Base-by-base conservation (phyloP, 2,797 vertebrate species). In the Amblyopsis hoosieri region DNA sequence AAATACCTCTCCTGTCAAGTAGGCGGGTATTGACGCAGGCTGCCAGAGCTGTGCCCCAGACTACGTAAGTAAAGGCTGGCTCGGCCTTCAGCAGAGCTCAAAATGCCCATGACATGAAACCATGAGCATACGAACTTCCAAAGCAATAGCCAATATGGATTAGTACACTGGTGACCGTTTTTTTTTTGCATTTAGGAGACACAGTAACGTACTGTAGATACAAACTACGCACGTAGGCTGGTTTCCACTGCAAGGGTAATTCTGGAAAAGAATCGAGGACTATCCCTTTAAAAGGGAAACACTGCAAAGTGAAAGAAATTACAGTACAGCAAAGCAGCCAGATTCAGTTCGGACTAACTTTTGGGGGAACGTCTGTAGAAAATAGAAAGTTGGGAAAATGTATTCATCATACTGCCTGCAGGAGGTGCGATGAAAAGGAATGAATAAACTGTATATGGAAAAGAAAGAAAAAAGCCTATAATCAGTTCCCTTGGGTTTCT, bases 391-490 rank as follows among this genome's bases (percentile, higher is more conserved):
- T 0, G 4, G 13, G 7, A 51, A 51, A 14, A 9, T 4, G 14
- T 12, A 14, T 79, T 60, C 15, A 54, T 69, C 49, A 4, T 14
- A 14, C 1, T 46, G 59, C 71, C 66, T 74, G 37, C n/a, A 70
- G 67, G 42, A 69, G 56, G 59, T 15, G 48, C 64, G 60, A 82
- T 42, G 61, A 81, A 71, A 10, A 0, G 9, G 31, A 68, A 66
- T 61, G 42, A 7, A 6, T 62, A 54, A 78, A 80, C 67, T 75
- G 57, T 69, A 62, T 64, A 62, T 62, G 31, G 45, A 74, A 61
- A 71, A 67, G 54, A 55, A 57, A 62, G 59, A 67, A 79, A 82
- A 81, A 31, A 74, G 67, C 69, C 65, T 71, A 68, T 37, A 72
- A 75, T 68, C 59, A 78, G 64, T 67, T 42, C 62, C 55, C 65